Conservation (phyloP, 2,797 vertebrate species). For the Thaleichthys pacificus region DNA sequence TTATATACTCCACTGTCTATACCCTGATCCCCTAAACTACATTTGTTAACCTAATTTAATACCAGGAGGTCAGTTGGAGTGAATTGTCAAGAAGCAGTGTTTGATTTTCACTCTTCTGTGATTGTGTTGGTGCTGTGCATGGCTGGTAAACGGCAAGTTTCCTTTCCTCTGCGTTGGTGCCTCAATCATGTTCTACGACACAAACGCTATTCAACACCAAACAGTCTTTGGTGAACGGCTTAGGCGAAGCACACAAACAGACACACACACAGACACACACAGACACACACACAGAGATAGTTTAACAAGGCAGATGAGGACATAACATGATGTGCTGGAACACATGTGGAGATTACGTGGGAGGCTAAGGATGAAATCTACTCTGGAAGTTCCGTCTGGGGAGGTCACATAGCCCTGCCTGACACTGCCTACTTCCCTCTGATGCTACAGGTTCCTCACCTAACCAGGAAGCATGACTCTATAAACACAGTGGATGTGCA, state of each 20-base stretch:
- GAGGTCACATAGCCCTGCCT: no score
- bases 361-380: constrained; percentile 21
- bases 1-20: constrained; percentile 5
- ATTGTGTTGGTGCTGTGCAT: constrained; percentile 2
- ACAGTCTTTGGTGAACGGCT: neutral
- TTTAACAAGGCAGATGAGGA: neutral
- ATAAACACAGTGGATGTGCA: no score
- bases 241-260: neutral
- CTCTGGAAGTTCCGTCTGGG: neutral
- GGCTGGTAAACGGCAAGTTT: neutral
- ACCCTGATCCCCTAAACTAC: no score
- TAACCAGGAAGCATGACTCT: no score
- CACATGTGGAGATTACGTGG: constrained; percentile 29
- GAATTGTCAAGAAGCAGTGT: neutral
- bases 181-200: neutral
- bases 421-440: no score
- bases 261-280: constrained; percentile 1
- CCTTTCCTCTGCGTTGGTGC: neutral
- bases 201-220: neutral
- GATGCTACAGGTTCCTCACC: no score
- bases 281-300: neutral
- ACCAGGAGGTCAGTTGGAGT: no score
- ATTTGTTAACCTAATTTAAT: constrained; percentile 34
- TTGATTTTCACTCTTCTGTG: neutral
- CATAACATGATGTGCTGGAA: neutral